These are phyloP conservation scores for Tillus elongatus DNA, from an alignment of 2,888 invertebrate genomes.

Conservation along the genomic window DNA sequence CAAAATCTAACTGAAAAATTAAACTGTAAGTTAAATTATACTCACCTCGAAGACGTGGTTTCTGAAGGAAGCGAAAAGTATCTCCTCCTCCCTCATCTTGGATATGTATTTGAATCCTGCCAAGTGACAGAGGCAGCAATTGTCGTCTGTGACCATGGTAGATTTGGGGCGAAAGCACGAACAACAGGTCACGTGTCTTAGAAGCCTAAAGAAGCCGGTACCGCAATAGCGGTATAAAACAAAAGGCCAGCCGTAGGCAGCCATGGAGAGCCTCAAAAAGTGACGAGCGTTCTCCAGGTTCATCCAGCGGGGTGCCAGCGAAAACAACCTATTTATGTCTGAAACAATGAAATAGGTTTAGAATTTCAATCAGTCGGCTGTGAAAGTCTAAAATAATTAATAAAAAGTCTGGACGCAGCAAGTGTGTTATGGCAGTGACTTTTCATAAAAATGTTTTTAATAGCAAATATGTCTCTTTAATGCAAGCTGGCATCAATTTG, in stretches of 20 bases:
- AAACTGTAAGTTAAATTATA: no score
- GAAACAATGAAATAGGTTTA: slow-evolving; percentile 28
- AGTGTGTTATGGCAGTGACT: no score
- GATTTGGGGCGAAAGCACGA: slow-evolving; percentile 49
- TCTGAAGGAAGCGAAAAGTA: slow-evolving; percentile 77
- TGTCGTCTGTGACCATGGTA: slow-evolving; percentile 71
- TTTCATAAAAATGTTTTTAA: no score
- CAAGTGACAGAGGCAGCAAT: slow-evolving; percentile 81
- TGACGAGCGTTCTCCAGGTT: slow-evolving; percentile 64
- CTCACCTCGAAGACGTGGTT: slow-evolving; percentile 75
- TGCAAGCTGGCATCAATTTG: no score
- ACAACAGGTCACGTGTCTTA: slow-evolving; percentile 61
- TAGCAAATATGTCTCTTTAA: no score
- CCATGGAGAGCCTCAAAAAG: slow-evolving; percentile 71
- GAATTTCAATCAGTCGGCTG: no score
- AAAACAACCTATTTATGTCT: slow-evolving; percentile 51
- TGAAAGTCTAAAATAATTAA: no score
- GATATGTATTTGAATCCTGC: slow-evolving; percentile 76
- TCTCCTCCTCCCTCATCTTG: slow-evolving; percentile 64
- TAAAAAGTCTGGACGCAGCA: no score
- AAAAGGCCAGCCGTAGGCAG: slow-evolving; percentile 83
- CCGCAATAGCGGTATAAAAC: slow-evolving; percentile 68
- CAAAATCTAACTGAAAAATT: no score
- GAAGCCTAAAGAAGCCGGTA: slow-evolving; percentile 65
- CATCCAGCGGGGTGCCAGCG: slow-evolving; percentile 70